phyloP scores from a whole-genome alignment of 2,113 vertebrate genomes.

The Atherinomorus stipes region DNA sequence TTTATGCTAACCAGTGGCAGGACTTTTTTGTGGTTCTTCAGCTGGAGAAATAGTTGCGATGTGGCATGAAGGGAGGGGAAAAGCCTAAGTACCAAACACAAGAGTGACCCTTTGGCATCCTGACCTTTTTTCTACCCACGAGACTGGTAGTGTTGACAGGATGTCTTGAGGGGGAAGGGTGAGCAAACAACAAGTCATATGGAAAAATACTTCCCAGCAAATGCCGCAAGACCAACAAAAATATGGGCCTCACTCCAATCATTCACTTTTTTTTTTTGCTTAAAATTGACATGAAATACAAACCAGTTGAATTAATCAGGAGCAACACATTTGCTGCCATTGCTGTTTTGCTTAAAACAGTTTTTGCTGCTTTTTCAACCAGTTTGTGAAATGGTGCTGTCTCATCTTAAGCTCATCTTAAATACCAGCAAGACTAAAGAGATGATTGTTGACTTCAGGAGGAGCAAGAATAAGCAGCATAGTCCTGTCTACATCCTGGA shows the following conservation, averaged over 20 bases:
- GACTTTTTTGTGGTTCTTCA: conserved; percentile 17
- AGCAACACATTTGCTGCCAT: conserved; percentile 36
- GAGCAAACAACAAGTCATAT: conserved; percentile 51
- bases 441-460: too few relatives aligned
- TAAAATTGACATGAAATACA: conserved; percentile 6
- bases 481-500: too few relatives aligned
- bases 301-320: conserved; percentile 16
- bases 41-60: conserved; percentile 12
- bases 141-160: conserved; percentile 65
- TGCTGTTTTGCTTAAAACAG: too few relatives aligned
- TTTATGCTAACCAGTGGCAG: not conserved
- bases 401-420: too few relatives aligned
- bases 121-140: conserved; percentile 49
- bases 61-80: not conserved
- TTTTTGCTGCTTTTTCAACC: too few relatives aligned
- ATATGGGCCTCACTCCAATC: not conserved
- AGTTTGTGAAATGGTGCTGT: conserved; percentile 24
- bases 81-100: conserved; percentile 30
- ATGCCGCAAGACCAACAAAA: conserved; percentile 29
- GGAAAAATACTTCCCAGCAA: conserved; percentile 45
- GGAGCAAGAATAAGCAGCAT: too few relatives aligned
- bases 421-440: too few relatives aligned
- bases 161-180: conserved; percentile 58
- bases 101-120: conserved; percentile 48
- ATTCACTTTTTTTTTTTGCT: not conserved